phyloP scores from a whole-genome alignment of 2,797 vertebrate genomes.

The Oceanodroma leucorhoa region DNA sequence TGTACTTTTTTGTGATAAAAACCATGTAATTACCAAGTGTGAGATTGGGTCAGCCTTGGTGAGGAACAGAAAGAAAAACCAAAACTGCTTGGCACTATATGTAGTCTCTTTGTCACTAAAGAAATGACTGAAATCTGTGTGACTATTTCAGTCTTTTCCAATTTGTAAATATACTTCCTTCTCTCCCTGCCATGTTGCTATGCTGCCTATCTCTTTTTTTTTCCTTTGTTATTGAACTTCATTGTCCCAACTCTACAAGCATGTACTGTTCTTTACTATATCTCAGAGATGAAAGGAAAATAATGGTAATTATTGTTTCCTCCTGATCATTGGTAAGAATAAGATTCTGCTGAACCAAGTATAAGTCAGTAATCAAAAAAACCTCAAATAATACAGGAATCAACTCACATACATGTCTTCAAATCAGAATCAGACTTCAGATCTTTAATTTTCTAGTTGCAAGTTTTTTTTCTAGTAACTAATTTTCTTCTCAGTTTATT shows the following conservation, averaged over 20 bases:
- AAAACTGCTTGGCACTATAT: background rate
- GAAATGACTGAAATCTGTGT: background rate
- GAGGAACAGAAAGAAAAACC: background rate
- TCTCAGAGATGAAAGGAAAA: background rate
- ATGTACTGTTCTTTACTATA: background rate
- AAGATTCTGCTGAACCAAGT: background rate
- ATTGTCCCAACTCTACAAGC: background rate
- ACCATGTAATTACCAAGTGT: background rate
- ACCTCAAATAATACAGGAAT: background rate
- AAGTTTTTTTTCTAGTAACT: background rate
- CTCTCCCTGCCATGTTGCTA: background rate
- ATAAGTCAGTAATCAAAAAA: background rate
- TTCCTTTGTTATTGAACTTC: background rate
- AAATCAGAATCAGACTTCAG: background rate
- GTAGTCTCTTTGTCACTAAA: background rate
- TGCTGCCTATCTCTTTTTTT: background rate
- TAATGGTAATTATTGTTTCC: background rate
- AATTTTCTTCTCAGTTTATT: background rate
- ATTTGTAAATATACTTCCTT: background rate
- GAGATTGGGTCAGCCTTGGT: background rate
- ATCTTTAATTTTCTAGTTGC: background rate
- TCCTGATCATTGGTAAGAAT: background rate
- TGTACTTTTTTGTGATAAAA: slow-evolving; percentile 19
- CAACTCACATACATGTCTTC: background rate
- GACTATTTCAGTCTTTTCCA: background rate